Percentiles rank a stretch among this genome's conserved stretches.
Evolutionary conservation across 2,113 vertebrate species (phyloP).

Genomic region (Gulo gulo): DNA sequence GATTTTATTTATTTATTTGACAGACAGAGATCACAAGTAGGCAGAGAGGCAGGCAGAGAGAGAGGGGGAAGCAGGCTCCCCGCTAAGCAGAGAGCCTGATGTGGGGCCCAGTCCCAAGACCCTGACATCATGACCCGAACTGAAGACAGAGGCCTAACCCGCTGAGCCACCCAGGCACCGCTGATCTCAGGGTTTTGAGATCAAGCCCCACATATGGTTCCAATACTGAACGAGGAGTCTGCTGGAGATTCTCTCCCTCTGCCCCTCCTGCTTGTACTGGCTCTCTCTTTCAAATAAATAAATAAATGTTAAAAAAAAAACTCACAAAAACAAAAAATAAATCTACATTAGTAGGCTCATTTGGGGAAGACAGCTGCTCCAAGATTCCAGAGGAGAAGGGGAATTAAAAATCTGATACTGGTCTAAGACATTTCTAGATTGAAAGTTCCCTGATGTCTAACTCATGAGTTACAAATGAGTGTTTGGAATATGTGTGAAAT

Average conservation of each 20-base stretch:
- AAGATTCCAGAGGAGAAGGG: neutral
- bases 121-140: too few relatives aligned
- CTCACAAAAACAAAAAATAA: neutral
- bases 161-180: too few relatives aligned
- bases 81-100: too few relatives aligned
- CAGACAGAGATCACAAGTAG: too few relatives aligned
- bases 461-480: neutral
- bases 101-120: too few relatives aligned
- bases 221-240: neutral
- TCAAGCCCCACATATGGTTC: neutral
- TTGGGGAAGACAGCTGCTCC: neutral
- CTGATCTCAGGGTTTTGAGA: neutral
- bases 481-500: neutral
- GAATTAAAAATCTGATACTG: neutral
- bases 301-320: neutral
- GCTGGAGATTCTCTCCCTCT: neutral
- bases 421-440: neutral
- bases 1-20: too few relatives aligned
- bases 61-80: too few relatives aligned
- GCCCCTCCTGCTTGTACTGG: neutral
- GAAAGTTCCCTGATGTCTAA: neutral
- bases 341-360: neutral
- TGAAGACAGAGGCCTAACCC: too few relatives aligned
- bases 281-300: neutral
- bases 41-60: too few relatives aligned